Evolutionary conservation across 2,888 invertebrate genomes (phyloP), one percentile per base, ranked within the genome.

Genomic region (Tolmerus cingulatus): DNA sequence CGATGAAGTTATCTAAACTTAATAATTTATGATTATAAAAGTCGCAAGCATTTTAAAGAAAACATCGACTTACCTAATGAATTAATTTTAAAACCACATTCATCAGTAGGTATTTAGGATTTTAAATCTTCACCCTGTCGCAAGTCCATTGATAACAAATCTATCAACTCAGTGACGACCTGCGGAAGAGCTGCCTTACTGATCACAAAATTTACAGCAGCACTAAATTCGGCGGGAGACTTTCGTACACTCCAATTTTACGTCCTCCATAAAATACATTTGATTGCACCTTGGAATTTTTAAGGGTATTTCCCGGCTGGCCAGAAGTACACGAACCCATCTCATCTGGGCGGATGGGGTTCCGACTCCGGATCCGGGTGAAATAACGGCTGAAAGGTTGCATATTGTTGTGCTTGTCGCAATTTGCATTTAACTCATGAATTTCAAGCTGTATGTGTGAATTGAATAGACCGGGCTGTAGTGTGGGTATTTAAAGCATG

Each of bases 401-500:
- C 81, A 81, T 81, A 81, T 81, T 81, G 81, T 81, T 81, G 46
- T 51, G 34, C 30, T 27, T 51, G 81, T 51, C 51, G 51, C 81
- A 81, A 81, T 81, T 81, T 81, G 55, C 81, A 81, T 81, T 81
- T 81, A 81, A 81, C 40, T 78, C 81, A 27, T 55, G 46, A 81
- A 43, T 27, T 19, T 46, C 23, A 51, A 81, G 30, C n/a, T 81
- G 81, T 84, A 57, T 43, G 19, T 66, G 84, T 74, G 74, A 84
- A 84, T 66, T 84, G 66, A 84, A 84, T 84, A 84, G 37, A 37
- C 5, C 34, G 66, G 40, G 43, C 4, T 43, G 40, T 14, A 84
- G 84, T 84, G 84, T 19, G 14, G 43, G 57, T 57, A 74, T 43
- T 74, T 84, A 66, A 84, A 74, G 74, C 30, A 57, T 84, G 84